Evolutionary conservation across 1,140 invertebrate species (phyloP), one percentile per base, ranked within the genome.

Genomic region (Lepidurus packardi): DNA sequence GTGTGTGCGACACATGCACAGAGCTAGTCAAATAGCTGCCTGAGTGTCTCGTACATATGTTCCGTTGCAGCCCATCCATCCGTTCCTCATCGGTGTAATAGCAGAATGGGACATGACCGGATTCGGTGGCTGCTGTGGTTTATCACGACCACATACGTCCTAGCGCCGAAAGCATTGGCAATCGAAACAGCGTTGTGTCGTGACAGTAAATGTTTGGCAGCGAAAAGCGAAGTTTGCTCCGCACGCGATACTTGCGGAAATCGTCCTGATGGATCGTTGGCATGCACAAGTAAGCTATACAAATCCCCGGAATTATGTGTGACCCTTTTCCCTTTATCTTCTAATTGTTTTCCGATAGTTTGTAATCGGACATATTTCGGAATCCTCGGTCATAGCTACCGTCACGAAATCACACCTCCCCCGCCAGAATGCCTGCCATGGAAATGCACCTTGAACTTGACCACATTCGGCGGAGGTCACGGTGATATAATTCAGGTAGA

Each of bases 71-170:
- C 53, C 16, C 53, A n/a, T 65, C 9, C 53, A 65, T 11, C 21
- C 53, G 1, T 7, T 65, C 16, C 16, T 21, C 21, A 65, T n/a
- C 21, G 53, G 53, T 65, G 53, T 11, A 34, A 65, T 21, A 65
- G 53, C 53, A 65, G 53, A 65, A 65, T 65, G 53, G 53, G 53
- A 65, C 53, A 5, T 65, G 53, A 65, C 16, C 53, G 53, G 53
- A 13, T 9, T 21, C 53, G 16, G 53, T 65, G 53, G 16, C 53
- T 65, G 53, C 21, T 13, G 53, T 65, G 21, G 16, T 21, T 65
- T 16, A 21, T 21, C 13, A 7, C 53, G 53, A 11, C 21, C 21
- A n/a, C 53, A 13, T 21, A 65, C 53, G 4, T 65, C 21, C 6
- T 65, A 4, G 16, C 21, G 6, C 53, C 53, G 9, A 13, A 65